These are phyloP conservation scores for Salvelinus alpinus DNA, from an alignment of 2,113 vertebrate genomes.

Conservation along the genomic window DNA sequence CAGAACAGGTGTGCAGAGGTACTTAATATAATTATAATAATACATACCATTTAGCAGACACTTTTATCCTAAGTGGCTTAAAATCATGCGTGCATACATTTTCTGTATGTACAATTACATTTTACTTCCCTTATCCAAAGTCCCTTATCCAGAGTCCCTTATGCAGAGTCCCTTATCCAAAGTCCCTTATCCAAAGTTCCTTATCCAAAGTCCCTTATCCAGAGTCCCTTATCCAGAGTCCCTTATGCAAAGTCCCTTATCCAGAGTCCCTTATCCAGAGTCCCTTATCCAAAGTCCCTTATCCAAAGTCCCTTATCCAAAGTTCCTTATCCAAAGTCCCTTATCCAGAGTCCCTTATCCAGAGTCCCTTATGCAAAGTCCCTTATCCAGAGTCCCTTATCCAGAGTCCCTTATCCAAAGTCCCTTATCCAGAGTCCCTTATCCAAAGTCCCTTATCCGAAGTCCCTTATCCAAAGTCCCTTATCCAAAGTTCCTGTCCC, in stretches of 20 bases:
- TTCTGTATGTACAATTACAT: too few relatives aligned
- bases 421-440: too few relatives aligned
- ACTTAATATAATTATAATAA: background rate
- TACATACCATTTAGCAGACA: too few relatives aligned
- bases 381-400: background rate
- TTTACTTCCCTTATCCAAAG: background rate
- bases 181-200: background rate
- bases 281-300: background rate
- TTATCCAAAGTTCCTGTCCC: background rate
- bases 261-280: too few relatives aligned
- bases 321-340: background rate
- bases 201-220: background rate
- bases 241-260: background rate
- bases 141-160: background rate
- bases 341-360: background rate
- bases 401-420: too few relatives aligned
- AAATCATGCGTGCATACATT: too few relatives aligned
- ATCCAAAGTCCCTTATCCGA: background rate
- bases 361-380: background rate
- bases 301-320: background rate
- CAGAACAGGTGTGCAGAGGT: background rate
- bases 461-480: background rate
- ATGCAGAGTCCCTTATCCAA: background rate
- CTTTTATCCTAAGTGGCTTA: too few relatives aligned
- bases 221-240: background rate